phyloP scores from a whole-genome alignment of 2,797 vertebrate species.

The Euphonia xanthogaster region DNA sequence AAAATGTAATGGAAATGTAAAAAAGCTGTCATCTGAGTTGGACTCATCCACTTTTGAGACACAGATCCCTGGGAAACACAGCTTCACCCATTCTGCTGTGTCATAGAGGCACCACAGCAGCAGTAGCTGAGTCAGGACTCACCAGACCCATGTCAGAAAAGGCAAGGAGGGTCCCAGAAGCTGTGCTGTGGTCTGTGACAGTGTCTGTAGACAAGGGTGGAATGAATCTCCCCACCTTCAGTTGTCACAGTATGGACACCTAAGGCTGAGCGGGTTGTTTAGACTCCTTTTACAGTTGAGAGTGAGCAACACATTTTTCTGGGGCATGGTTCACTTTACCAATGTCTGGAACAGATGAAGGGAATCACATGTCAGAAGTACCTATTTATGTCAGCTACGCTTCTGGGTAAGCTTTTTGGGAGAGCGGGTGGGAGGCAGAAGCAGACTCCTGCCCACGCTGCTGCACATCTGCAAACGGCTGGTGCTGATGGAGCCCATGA shows the following conservation, averaged over 20 bases:
- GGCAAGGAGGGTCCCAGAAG: not conserved
- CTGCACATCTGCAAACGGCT: not conserved
- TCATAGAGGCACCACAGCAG: fast-evolving
- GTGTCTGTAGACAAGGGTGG: not conserved
- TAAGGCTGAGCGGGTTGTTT: not conserved
- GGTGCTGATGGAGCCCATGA: fast-evolving
- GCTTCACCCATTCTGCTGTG: not conserved
- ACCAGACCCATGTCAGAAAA: not conserved
- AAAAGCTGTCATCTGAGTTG: not conserved
- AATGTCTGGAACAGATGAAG: not conserved
- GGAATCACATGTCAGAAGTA: not conserved
- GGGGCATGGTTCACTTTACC: not conserved
- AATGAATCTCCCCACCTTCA: not conserved
- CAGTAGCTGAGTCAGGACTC: not conserved
- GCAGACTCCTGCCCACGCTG: not conserved
- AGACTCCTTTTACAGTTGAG: not conserved
- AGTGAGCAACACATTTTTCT: not conserved
- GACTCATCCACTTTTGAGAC: not conserved
- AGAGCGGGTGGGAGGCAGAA: not conserved
- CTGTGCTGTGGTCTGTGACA: not conserved
- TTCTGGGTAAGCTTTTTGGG: not conserved
- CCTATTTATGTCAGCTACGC: not conserved
- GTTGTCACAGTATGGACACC: not conserved
- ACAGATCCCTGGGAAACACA: not conserved
- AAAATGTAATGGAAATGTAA: not conserved